Base-by-base conservation (phyloP, 1,140 invertebrate genomes). In the Bradysia coprophila region DNA sequence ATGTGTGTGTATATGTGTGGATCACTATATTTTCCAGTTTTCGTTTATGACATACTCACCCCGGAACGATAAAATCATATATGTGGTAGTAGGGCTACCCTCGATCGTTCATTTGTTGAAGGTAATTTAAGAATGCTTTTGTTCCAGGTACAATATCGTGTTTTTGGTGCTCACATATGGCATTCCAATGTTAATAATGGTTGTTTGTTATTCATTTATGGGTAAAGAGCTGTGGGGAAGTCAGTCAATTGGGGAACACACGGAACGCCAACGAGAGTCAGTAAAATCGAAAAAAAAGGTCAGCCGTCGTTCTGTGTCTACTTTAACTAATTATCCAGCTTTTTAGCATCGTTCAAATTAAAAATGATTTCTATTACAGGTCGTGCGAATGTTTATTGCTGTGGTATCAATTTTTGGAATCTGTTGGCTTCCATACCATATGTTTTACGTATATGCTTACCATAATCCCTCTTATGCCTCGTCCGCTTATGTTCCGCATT, bases 221-320 rank as follows among this genome's bases (percentile, higher is more conserved):
- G 86, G 78, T 0, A 64, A 66, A 19, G 76, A 78, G 6, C 63
- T 82, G 1, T 78, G 76, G 75, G 84, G 86, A 4, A 85, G 83
- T 15, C 67, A 77, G 41, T 82, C 82, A 0, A 93, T 95, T 33
- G 91, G 90, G 1, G 91, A 95, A 60, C 71, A 80, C 19, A 89
- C 85, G 0, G 77, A 85, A 49, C 66, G 81, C 31, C 86, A 91
- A 54, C 68, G 77, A 22, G 83, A 91, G 50, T 77, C 81, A 1
- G 83, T 92, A 53, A 73, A 74, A 51, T 87, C 85, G 2, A 94
- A 94, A 61, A 64, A 83, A 56, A 90, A 89, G 73, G 89, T 93
- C 63, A 67, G 38, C 18, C 10, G 33, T 36, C n/a, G 5, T 11
- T 16, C 18, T 36, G 33, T 36, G 6, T 36, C 18, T 36, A 31